A percentile compares a stretch with the other conserved stretches of the same genome.
These are phyloP conservation scores for Prunella strophiata DNA, from an alignment of 2,797 vertebrate species.

Conservation along the genomic window DNA sequence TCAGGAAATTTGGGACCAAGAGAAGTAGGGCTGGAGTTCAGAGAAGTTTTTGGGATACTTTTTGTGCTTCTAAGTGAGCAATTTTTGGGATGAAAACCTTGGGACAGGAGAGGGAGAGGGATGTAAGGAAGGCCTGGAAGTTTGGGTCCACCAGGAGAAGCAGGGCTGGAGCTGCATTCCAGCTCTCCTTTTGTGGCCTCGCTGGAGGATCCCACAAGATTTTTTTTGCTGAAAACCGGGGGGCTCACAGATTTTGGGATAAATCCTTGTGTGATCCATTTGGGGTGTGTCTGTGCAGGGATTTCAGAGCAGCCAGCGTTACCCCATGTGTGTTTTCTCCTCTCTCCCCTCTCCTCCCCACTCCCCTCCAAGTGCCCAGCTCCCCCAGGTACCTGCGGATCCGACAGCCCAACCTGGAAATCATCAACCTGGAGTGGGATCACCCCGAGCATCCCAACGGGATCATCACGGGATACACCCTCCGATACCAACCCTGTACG, in stretches of 20 bases:
- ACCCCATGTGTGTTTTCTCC: background rate
- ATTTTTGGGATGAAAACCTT: background rate
- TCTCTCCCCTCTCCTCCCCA: constrained; percentile 1
- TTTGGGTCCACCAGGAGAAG: background rate
- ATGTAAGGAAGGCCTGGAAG: fast-evolving
- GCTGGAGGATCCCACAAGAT: fast-evolving
- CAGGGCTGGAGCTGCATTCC: background rate
- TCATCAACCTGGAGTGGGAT: constrained; percentile 89
- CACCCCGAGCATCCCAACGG: constrained; percentile 94
- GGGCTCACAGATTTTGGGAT: background rate
- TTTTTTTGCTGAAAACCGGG: background rate
- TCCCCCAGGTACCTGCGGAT: constrained; percentile 89
- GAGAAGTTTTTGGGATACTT: too few relatives aligned
- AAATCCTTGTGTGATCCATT: fast-evolving
- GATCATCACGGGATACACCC: constrained; percentile 88
- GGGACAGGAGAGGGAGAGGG: background rate
- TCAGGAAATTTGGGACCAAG: background rate
- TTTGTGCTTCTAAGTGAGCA: background rate
- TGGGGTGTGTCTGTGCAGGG: fast-evolving
- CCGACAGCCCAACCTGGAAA: constrained; percentile 83
- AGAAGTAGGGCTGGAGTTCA: background rate
- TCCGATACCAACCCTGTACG: constrained; percentile 89
- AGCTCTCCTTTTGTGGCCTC: background rate
- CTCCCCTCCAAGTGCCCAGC: constrained; percentile 85
- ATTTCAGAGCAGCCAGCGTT: fast-evolving